A percentile compares a stretch with the other conserved stretches of the same genome.
phyloP scores from a whole-genome alignment of 2,113 vertebrate genomes.

The Ia io region DNA sequence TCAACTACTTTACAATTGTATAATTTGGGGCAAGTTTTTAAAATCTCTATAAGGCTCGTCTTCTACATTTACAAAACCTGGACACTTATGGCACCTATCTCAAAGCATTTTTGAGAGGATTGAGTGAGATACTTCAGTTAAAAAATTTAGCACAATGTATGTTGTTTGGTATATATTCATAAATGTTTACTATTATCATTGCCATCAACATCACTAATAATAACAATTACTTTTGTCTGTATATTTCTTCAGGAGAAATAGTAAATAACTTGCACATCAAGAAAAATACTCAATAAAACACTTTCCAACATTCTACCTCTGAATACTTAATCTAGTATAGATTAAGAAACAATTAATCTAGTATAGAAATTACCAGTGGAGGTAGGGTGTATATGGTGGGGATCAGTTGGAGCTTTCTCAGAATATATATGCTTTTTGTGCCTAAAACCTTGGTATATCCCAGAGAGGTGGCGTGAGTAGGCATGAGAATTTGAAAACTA shows the following conservation, averaged over 20 bases:
- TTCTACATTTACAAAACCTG: neutral
- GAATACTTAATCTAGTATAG: neutral
- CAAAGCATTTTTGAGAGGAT: neutral
- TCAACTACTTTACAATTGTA: neutral
- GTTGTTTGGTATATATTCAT: neutral
- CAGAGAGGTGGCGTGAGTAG: neutral
- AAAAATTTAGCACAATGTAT: neutral
- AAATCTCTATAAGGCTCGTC: neutral
- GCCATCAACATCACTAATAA: neutral
- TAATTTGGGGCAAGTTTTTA: neutral
- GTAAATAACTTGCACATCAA: neutral
- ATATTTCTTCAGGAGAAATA: neutral
- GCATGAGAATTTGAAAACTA: neutral
- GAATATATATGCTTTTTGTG: neutral
- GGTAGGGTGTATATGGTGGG: neutral
- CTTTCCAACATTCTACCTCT: neutral
- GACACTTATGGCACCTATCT: neutral
- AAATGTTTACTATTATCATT: neutral
- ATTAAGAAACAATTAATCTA: neutral
- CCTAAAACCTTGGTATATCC: neutral
- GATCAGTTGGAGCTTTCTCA: neutral
- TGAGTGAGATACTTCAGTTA: neutral
- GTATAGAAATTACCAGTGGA: neutral
- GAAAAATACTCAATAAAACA: neutral
- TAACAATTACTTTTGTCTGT: neutral